Conservation (phyloP, 2,113 vertebrate genomes). For the Phalacrocorax aristotelis region DNA sequence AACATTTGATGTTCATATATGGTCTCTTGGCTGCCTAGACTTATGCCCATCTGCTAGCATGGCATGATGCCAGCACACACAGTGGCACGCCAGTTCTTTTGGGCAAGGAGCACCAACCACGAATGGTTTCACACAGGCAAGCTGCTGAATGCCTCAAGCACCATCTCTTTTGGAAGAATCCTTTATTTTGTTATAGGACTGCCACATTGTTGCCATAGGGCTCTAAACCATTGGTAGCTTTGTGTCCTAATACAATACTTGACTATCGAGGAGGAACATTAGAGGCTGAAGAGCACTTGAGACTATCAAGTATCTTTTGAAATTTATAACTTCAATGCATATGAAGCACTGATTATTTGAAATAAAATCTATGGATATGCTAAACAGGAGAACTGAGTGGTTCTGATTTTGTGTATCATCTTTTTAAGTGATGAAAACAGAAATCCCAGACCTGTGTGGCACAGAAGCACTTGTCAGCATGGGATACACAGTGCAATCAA, state of each 20-base stretch:
- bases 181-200: constrained; percentile 32
- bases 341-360: background rate
- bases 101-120: background rate
- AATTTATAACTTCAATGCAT: background rate
- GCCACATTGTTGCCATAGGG: background rate
- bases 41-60: constrained; percentile 52
- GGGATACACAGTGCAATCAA: background rate
- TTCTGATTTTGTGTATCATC: background rate
- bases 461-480: background rate
- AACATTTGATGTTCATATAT: constrained; percentile 55
- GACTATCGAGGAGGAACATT: background rate
- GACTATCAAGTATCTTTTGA: background rate
- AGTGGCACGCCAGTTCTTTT: background rate
- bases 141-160: background rate
- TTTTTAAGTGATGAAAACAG: background rate
- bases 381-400: background rate
- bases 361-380: background rate
- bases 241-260: background rate
- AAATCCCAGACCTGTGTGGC: background rate
- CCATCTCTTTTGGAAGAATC: background rate
- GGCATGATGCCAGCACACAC: background rate
- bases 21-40: constrained; percentile 24
- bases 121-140: background rate
- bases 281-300: background rate
- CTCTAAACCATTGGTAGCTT: background rate